Base-by-base conservation (phyloP, 2,797 vertebrate species). In the Tenualosa ilisha region DNA sequence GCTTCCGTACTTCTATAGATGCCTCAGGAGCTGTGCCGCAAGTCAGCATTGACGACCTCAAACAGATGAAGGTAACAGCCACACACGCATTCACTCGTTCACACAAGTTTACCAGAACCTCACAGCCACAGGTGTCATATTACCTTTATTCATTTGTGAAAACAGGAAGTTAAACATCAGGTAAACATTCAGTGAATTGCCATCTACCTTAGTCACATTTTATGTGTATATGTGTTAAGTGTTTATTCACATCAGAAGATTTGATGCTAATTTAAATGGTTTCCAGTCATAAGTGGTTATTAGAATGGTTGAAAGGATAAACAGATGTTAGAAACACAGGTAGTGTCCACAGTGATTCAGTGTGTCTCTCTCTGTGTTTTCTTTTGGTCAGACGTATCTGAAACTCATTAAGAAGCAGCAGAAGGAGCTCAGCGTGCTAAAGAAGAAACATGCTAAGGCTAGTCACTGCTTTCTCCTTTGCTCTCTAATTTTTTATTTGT, bases 371-470 rank as follows among this genome's bases (percentile, higher is more conserved):
- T 59, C 84, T 53, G 51, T 53, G 51, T 53, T 46, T 90, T 81
- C 89, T 86, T 83, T 89, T 88, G 85, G 79, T 31, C 91, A 99
- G 98, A 97, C 97, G 56, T 99, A 97, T 87, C 93, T 99, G 88
- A 99, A 99, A 88, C 94, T 98, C 91, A 94, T 97, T 87, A 99
- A 99, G 95, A 99, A 99, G 88, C 98, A 99, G 82, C 98, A 99
- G 92, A 99, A 99, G 89, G 98, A 99, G 85, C 91, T 99, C 86
- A 97, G 90, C 91, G 81, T 96, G 90, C 94, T 99, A 91, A 99
- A 98, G 96, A 99, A 99, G 95, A 99, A 97, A 81, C 98, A 99
- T 81, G 94, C 95, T 82, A 99, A 99, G 97, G 98, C 99, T 94
- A 20, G 92, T 87, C n/a, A 2, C 4, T 1, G 24, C 24, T 7